phyloP scores from a whole-genome alignment of 2,797 vertebrate genomes.

The Taeniopygia guttata region DNA sequence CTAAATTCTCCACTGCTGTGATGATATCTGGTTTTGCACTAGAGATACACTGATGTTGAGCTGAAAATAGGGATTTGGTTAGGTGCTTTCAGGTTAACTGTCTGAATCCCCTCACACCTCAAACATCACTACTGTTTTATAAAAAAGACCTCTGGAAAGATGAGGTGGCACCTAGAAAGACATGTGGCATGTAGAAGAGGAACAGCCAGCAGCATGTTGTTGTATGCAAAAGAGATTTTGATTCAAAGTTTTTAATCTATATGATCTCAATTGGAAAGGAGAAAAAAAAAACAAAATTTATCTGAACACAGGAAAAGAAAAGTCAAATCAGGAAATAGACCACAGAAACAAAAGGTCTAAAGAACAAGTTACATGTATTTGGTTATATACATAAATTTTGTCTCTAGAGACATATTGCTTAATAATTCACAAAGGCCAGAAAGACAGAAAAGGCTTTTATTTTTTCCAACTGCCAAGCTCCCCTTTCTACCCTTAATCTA shows the following conservation, averaged over 20 bases:
- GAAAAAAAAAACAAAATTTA: background rate
- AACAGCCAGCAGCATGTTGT: background rate
- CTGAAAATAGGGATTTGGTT: background rate
- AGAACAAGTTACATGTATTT: background rate
- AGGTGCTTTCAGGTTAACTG: background rate
- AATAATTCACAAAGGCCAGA: background rate
- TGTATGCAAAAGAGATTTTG: background rate
- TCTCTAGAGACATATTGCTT: background rate
- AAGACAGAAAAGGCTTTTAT: background rate
- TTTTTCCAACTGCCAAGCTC: background rate
- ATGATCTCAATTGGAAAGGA: background rate
- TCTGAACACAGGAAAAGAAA: background rate
- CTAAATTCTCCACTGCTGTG: background rate
- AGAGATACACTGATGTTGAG: background rate
- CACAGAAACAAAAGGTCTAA: background rate
- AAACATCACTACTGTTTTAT: background rate
- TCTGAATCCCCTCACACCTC: background rate
- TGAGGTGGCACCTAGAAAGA: background rate
- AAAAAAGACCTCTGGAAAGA: background rate
- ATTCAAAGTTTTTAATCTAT: background rate
- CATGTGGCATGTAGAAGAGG: background rate
- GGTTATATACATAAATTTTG: background rate
- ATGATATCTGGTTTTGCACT: background rate
- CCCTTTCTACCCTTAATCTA: background rate
- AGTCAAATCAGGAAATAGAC: background rate